Base-by-base conservation (phyloP, 2,797 vertebrate species). In the Xenops minutus region DNA sequence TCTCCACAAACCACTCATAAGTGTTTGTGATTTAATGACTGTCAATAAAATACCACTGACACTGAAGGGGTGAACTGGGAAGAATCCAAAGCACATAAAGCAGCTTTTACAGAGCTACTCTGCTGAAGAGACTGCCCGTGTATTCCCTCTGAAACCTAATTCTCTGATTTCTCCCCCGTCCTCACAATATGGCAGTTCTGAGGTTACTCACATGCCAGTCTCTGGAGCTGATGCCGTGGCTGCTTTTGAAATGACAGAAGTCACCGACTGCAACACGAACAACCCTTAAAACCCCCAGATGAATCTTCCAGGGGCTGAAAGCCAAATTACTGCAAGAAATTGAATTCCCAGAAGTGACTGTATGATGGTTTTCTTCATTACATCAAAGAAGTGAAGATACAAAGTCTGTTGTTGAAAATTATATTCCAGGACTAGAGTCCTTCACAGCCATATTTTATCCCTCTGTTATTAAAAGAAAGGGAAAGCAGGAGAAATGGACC, bases 261-360 rank as follows among this genome's bases (percentile, higher is more conserved):
- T 75, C 32, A 8, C 77, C 55, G 71, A 30, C 43, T 46, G 27
- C 24, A 76, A 88, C 61, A 27, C 6, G 26, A 91, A 75, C 63
- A 81, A 74, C 44, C 77, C 85, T 92, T 58, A 52, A 84, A 94
- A 88, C 34, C 27, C 30, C 66, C 77, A 82, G 68, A 44, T 43
- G 64, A 76, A 86, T 55, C 68, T 91, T 82, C 76, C 55, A 92
- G 82, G 81, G 91, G 69, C 73, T 91, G 87, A 84, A 69, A 93
- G 87, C 85, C 85, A 89, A 91, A 89, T 68, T 66, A 92, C 73
- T 86, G 78, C 64, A 56, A 88, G 80, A 92, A 94, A 89, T n/a
- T 92, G 71, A 93, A 90, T 95, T 93, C 77, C 63, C 79, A 79
- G 87, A 86, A 89, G 92, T 59, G 86, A 37, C 51, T 56, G 49